phyloP scores from a whole-genome alignment of 2,888 invertebrate genomes.

The Operophtera brumata region DNA sequence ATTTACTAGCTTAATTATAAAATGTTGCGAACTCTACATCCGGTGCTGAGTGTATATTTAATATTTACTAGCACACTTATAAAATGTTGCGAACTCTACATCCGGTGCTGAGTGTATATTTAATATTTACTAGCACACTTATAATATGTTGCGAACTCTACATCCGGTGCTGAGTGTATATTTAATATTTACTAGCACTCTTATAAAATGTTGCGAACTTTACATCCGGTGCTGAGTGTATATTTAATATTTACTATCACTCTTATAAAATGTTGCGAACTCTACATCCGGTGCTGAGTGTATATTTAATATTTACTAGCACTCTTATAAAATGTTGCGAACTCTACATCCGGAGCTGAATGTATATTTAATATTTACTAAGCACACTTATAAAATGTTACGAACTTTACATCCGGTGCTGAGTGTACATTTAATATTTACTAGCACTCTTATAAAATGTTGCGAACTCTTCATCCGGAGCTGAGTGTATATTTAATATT shows the following conservation, averaged over 20 bases:
- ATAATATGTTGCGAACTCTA: constrained; percentile 8
- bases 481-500: background rate
- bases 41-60: too few species aligned
- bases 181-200: constrained; percentile 4
- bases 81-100: constrained; percentile 9
- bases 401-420: background rate
- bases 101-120: too few species aligned
- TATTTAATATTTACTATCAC: constrained; percentile 8
- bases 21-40: constrained; percentile 8
- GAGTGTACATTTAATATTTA: constrained; percentile 1
- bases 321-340: constrained; percentile 7
- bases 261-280: constrained; percentile 5
- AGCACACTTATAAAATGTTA: constrained; percentile 8
- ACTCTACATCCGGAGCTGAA: background rate
- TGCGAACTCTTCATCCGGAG: constrained; percentile 1
- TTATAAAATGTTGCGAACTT: constrained; percentile 7
- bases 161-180: background rate
- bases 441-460: constrained; percentile 6
- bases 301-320: constrained; percentile 3
- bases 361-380: constrained; percentile 1
- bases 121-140: constrained; percentile 6
- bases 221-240: background rate
- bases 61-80: constrained; percentile 8
- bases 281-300: background rate
- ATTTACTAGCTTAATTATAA: constrained; percentile 7